Evolutionary conservation across 2,888 invertebrate genomes (phyloP).

Genomic region (Atethmia centrago): DNA sequence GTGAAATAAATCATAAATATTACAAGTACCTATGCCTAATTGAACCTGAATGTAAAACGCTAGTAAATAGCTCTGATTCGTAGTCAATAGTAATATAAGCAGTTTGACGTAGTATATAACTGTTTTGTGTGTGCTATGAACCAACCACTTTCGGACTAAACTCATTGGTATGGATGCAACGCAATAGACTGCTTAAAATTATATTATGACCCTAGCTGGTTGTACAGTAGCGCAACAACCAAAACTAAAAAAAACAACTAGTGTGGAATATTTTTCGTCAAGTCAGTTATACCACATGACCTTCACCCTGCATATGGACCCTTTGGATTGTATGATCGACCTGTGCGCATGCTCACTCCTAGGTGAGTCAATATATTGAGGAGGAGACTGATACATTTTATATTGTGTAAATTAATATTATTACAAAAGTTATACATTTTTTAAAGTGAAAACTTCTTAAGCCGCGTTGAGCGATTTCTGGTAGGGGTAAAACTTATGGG

Average conservation of each 20-base stretch:
- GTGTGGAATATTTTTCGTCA: background rate
- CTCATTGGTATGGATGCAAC: conserved; percentile 40
- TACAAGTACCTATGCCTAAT: conserved; percentile 39
- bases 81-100: conserved; percentile 42
- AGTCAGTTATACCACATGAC: background rate
- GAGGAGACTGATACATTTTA: conserved; percentile 6
- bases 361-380: background rate
- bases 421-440: background rate
- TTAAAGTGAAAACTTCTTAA: no score
- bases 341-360: background rate
- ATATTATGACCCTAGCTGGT: background rate
- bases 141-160: conserved; percentile 29
- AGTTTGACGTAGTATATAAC: conserved; percentile 25
- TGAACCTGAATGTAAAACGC: conserved; percentile 35
- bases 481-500: no score
- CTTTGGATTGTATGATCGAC: background rate
- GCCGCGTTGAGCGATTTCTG: no score
- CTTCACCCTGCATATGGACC: background rate
- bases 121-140: conserved; percentile 45
- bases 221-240: background rate
- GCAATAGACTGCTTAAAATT: background rate
- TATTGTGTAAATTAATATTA: conserved; percentile 10
- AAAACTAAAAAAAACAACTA: background rate
- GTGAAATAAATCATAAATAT: conserved; percentile 54
- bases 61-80: conserved; percentile 36